Evolutionary conservation across 2,888 invertebrate genomes (phyloP).

Genomic region (Thalpophila matura): DNA sequence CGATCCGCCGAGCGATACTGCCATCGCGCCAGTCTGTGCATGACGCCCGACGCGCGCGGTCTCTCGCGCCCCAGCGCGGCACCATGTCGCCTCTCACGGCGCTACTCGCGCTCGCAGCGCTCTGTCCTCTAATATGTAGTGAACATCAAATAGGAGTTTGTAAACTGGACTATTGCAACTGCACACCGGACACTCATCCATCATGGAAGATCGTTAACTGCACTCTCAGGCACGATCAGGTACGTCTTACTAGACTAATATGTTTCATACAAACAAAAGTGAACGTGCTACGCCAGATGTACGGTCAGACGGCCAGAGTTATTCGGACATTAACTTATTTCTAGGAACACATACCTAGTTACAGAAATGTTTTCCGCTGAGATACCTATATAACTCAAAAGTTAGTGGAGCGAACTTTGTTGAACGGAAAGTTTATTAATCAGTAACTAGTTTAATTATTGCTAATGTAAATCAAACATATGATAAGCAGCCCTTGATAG

Average conservation of each 20-base stretch:
- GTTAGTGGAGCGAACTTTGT: conserved; percentile 20
- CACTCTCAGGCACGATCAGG: conserved; percentile 91
- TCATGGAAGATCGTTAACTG: conserved; percentile 92
- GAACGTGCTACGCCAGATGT: conserved; percentile 70
- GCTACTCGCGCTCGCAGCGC: conserved; percentile 89
- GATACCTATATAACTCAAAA: conserved; percentile 20
- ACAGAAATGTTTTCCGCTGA: conserved; percentile 38
- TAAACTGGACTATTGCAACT: conserved; percentile 89
- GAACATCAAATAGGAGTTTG: conserved; percentile 84
- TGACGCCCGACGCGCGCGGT: conserved; percentile 79
- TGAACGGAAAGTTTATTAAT: conserved; percentile 6
- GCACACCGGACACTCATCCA: conserved; percentile 89
- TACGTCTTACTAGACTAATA: conserved; percentile 71
- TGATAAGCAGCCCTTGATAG: conserved; percentile 48
- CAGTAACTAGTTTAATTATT: conserved; percentile 43
- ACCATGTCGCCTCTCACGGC: conserved; percentile 78
- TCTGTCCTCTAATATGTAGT: conserved; percentile 73
- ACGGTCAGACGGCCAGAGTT: conserved; percentile 52
- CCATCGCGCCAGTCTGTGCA: conserved; percentile 76
- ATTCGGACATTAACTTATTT: conserved; percentile 57
- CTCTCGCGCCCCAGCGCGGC: conserved; percentile 82
- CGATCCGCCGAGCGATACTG: conserved; percentile 54
- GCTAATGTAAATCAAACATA: conserved; percentile 60
- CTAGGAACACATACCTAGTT: conserved; percentile 50
- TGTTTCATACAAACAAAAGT: conserved; percentile 70